Percentiles rank a stretch among this genome's conserved stretches.
Conservation (phyloP, 1,140 invertebrate genomes). For the Danaus melanippus region DNA sequence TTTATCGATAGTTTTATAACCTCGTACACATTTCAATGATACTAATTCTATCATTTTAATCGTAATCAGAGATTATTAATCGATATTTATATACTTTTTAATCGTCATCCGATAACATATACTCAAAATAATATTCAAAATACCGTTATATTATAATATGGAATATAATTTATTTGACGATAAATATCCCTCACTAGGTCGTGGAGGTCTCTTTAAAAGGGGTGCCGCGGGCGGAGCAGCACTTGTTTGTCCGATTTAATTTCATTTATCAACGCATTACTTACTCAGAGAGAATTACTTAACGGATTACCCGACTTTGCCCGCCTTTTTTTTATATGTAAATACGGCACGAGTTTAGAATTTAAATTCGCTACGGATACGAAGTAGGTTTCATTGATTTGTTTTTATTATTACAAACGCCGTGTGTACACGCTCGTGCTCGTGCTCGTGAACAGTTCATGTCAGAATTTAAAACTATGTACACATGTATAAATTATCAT, state of each 20-base stretch:
- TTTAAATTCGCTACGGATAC: conserved; percentile 17
- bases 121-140: no score
- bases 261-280: conserved; percentile 72
- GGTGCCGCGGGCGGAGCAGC: conserved; percentile 50
- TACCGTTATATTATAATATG: no score
- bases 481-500: no score
- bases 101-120: no score
- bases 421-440: no score
- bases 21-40: background rate
- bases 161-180: no score
- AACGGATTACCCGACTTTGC: conserved; percentile 55
- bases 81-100: no score
- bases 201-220: conserved; percentile 39
- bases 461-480: no score
- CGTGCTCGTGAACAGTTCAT: no score
- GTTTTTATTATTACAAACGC: no score
- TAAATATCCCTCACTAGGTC: conserved; percentile 28
- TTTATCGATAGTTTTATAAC: conserved; percentile 18
- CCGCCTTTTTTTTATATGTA: conserved; percentile 40
- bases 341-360: conserved; percentile 39
- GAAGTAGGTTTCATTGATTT: no score
- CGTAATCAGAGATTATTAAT: no score
- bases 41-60: background rate
- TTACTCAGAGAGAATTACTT: conserved; percentile 68
- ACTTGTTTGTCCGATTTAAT: conserved; percentile 72